phyloP scores from a whole-genome alignment of 2,888 invertebrate species.

The Trypoxylon attenuatum region DNA sequence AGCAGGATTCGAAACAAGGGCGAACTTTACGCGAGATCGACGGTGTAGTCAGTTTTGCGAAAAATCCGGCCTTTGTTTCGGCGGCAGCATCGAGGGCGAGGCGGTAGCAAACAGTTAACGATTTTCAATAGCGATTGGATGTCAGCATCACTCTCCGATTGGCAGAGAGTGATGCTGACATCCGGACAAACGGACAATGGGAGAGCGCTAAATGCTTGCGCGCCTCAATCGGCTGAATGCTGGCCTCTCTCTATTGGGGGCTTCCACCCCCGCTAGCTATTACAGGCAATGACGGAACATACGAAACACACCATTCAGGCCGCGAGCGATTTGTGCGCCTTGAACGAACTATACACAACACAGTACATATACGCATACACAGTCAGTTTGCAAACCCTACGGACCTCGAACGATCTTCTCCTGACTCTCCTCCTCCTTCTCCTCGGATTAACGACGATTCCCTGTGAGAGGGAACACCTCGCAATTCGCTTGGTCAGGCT shows the following conservation, averaged over 20 bases:
- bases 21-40: too few relatives aligned
- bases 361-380: slow-evolving; percentile 50
- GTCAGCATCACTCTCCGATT: slow-evolving; percentile 58
- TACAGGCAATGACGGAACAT: slow-evolving; percentile 59
- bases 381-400: slow-evolving; percentile 35
- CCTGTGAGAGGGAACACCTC: too few relatives aligned
- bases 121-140: slow-evolving; percentile 55
- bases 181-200: slow-evolving; percentile 51
- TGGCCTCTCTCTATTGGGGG: slow-evolving; percentile 57
- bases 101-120: slow-evolving; percentile 53
- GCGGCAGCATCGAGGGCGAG: too few relatives aligned
- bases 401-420: too few relatives aligned
- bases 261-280: slow-evolving; percentile 55
- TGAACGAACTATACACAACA: not conserved
- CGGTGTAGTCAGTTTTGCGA: too few relatives aligned
- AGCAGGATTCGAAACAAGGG: too few relatives aligned
- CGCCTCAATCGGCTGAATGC: slow-evolving; percentile 54
- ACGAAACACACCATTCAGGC: slow-evolving; percentile 59
- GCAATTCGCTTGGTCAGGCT: too few relatives aligned
- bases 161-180: slow-evolving; percentile 58
- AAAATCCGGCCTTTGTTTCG: too few relatives aligned
- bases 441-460: too few relatives aligned
- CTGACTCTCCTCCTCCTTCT: too few relatives aligned
- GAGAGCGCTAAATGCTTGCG: slow-evolving; percentile 51
- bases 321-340: not conserved